Percentiles rank a stretch among this genome's conserved stretches.
These are phyloP conservation scores for Ctena decussata DNA, from an alignment of 2,888 invertebrate genomes.

Conservation along the genomic window DNA sequence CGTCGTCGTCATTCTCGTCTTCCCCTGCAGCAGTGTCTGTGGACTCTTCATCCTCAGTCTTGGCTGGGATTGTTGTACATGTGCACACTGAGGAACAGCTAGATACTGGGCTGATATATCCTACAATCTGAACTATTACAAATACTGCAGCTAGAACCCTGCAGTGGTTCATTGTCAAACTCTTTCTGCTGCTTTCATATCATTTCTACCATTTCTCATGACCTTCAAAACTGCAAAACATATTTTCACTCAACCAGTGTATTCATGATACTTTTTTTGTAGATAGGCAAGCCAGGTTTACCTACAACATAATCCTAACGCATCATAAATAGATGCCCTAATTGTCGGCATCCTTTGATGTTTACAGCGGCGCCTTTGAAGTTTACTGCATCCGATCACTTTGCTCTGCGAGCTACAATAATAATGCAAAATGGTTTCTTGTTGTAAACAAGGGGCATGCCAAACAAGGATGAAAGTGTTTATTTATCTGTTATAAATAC, in stretches of 20 bases:
- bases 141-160: not conserved
- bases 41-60: constrained; percentile 31
- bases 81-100: constrained; percentile 59
- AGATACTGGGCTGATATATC: constrained; percentile 5
- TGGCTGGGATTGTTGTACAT: constrained; percentile 54
- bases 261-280: too few relatives aligned
- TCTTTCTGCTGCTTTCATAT: not conserved
- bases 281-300: too few relatives aligned
- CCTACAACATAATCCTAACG: not conserved
- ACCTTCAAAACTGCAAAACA: too few relatives aligned
- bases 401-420: too few relatives aligned
- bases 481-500: too few relatives aligned
- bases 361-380: constrained; percentile 43
- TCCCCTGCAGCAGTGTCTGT: constrained; percentile 8
- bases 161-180: not conserved
- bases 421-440: too few relatives aligned
- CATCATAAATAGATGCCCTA: not conserved
- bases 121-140: constrained; percentile 20
- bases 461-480: too few relatives aligned
- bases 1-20: constrained; percentile 41
- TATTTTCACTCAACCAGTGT: too few relatives aligned
- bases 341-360: constrained; percentile 55
- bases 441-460: too few relatives aligned
- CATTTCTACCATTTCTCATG: not conserved
- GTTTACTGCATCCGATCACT: too few relatives aligned